Evolutionary conservation across 2,113 vertebrate species (phyloP).

Genomic region (Atractosteus spatula): DNA sequence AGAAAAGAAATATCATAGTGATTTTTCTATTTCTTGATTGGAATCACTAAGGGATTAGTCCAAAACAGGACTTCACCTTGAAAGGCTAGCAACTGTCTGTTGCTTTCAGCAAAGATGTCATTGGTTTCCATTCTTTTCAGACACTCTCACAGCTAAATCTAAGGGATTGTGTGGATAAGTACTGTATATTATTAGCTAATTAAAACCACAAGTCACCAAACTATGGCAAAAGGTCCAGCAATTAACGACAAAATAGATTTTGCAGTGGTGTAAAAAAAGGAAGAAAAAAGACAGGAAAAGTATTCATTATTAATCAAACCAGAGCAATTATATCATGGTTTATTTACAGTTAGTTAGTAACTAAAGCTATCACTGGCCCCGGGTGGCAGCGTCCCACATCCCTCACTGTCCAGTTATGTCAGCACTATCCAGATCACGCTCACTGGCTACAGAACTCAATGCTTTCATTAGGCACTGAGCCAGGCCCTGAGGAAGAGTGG

Average conservation of each 20-base stretch:
- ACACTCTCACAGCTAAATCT: too few species aligned
- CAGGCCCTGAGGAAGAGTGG: constrained; percentile 4
- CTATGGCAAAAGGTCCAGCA: not conserved
- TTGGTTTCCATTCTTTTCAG: too few species aligned
- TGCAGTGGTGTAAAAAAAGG: not conserved
- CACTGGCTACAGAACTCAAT: constrained; percentile 21
- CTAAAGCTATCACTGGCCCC: constrained; percentile 19
- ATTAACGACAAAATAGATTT: not conserved
- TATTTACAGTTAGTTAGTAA: constrained; percentile 24
- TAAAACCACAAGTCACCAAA: not conserved
- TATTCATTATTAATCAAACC: not conserved
- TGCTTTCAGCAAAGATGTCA: too few species aligned
- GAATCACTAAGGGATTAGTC: too few species aligned
- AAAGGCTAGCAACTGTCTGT: too few species aligned
- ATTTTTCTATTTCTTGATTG: too few species aligned
- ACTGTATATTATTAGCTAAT: not conserved
- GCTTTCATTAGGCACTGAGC: constrained; percentile 21
- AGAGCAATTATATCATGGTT: not conserved
- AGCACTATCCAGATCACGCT: not conserved
- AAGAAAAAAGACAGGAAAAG: constrained; percentile 6
- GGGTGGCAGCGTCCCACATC: not conserved
- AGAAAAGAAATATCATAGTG: too few species aligned
- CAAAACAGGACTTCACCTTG: too few species aligned
- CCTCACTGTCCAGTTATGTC: constrained; percentile 3
- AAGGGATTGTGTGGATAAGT: too few species aligned